These are phyloP conservation scores for Meles meles DNA, from an alignment of 2,113 vertebrate species.

Conservation along the genomic window DNA sequence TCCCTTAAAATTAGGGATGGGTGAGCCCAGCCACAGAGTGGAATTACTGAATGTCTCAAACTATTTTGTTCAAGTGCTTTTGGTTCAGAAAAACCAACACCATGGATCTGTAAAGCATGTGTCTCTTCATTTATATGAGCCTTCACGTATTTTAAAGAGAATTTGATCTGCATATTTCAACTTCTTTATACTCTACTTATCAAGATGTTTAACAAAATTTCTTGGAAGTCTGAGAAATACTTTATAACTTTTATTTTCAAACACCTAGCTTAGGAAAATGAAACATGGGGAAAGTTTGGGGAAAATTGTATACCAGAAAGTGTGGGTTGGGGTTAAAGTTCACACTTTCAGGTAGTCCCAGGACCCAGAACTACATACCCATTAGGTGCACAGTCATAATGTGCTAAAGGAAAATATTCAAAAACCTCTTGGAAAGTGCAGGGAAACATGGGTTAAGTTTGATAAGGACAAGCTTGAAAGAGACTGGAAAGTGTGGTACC, in stretches of 20 bases:
- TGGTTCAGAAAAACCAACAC: slow-evolving; percentile 43
- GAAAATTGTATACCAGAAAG: neutral
- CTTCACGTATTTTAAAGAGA: neutral
- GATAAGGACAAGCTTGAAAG: neutral
- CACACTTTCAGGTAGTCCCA: neutral
- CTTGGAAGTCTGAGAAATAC: neutral
- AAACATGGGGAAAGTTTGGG: neutral
- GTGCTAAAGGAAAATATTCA: neutral
- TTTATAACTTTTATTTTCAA: neutral
- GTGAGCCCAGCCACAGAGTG: slow-evolving; percentile 48
- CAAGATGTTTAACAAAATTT: neutral
- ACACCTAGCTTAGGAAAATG: neutral
- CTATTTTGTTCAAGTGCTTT: slow-evolving; percentile 39
- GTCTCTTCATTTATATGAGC: neutral
- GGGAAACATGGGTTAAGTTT: neutral
- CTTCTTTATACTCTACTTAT: slow-evolving; percentile 27
- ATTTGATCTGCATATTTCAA: slow-evolving; percentile 13
- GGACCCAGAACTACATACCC: neutral
- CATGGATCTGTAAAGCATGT: neutral
- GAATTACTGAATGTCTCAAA: slow-evolving; percentile 41
- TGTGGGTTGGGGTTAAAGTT: neutral
- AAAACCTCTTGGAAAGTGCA: neutral
- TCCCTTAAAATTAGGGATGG: slow-evolving; percentile 64
- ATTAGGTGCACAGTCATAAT: neutral
- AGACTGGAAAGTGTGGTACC: neutral